Percentiles rank a stretch among this genome's conserved stretches.
Evolutionary conservation across 2,888 invertebrate species (phyloP).

Genomic region (Torymus tubicola): DNA sequence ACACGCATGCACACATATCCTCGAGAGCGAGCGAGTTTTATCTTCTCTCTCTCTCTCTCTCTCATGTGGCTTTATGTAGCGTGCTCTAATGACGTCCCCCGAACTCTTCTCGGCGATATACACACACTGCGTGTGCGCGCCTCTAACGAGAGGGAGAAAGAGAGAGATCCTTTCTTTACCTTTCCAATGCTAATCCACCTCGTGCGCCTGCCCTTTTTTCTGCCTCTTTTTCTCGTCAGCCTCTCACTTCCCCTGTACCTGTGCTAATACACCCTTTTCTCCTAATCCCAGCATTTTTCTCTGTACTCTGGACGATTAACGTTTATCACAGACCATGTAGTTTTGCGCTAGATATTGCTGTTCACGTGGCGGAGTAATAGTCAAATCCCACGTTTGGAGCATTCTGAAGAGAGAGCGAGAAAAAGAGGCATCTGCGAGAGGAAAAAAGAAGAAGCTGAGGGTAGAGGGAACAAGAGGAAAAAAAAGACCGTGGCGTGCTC

Average conservation of each 20-base stretch:
- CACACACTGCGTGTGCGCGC: constrained; percentile 58
- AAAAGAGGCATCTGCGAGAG: neutral
- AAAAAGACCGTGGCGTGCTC: constrained; percentile 48
- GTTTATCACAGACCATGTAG: neutral
- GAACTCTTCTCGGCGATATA: constrained; percentile 68
- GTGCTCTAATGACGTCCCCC: constrained; percentile 74
- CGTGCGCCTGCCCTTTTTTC: neutral
- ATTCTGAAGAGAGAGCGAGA: neutral
- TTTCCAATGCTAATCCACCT: constrained; percentile 73
- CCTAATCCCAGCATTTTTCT: neutral
- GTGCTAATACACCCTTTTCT: neutral
- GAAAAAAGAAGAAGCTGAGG: neutral
- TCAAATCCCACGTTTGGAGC: neutral
- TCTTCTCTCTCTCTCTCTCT: constrained; percentile 61
- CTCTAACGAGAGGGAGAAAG: constrained; percentile 6
- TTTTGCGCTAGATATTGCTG: neutral
- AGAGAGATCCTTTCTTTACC: constrained; percentile 68
- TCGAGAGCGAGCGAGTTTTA: constrained; percentile 61
- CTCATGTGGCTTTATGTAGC: constrained; percentile 72
- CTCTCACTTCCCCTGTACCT: constrained; percentile 1
- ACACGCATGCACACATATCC: too few relatives aligned
- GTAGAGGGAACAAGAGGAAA: neutral
- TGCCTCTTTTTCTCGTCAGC: neutral
- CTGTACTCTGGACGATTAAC: too few relatives aligned
- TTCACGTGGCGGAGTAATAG: neutral